Conservation (phyloP, 1,140 invertebrate genomes). For the Macrocentrus cingulum region DNA sequence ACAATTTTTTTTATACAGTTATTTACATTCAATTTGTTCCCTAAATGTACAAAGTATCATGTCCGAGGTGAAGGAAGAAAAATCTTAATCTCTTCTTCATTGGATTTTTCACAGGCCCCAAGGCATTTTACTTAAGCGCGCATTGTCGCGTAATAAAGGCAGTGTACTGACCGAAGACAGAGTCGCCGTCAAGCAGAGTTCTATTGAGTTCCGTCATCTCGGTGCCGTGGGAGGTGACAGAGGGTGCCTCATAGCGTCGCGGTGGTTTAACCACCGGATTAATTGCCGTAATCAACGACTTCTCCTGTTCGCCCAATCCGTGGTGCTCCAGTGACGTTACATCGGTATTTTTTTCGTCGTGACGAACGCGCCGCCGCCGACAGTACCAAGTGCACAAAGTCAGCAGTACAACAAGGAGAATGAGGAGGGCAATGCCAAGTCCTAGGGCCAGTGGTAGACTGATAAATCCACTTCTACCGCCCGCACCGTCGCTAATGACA, state of each 20-base stretch:
- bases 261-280: conserved; percentile 81
- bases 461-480: conserved; percentile 53
- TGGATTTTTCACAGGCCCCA: background rate
- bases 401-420: conserved; percentile 65
- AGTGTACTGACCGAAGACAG: conserved; percentile 69
- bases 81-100: background rate
- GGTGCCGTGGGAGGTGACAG: conserved; percentile 68
- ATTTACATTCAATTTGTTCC: too few species aligned
- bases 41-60: background rate
- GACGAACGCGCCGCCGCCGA: conserved; percentile 58
- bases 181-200: conserved; percentile 71
- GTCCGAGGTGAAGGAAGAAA: too few species aligned
- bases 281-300: conserved; percentile 76
- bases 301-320: conserved; percentile 71
- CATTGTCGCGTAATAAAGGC: conserved; percentile 47
- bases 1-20: too few species aligned
- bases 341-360: conserved; percentile 62
- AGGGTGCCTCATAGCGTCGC: conserved; percentile 68
- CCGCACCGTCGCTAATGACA: conserved; percentile 57
- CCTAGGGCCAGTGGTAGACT: conserved; percentile 56
- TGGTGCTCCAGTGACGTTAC: conserved; percentile 50
- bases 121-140: conserved; percentile 31
- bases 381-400: conserved; percentile 71
- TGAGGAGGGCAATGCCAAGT: conserved; percentile 55
- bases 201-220: conserved; percentile 79